Conservation (phyloP, 2,888 invertebrate genomes). For the Azorinus chamasolen region DNA sequence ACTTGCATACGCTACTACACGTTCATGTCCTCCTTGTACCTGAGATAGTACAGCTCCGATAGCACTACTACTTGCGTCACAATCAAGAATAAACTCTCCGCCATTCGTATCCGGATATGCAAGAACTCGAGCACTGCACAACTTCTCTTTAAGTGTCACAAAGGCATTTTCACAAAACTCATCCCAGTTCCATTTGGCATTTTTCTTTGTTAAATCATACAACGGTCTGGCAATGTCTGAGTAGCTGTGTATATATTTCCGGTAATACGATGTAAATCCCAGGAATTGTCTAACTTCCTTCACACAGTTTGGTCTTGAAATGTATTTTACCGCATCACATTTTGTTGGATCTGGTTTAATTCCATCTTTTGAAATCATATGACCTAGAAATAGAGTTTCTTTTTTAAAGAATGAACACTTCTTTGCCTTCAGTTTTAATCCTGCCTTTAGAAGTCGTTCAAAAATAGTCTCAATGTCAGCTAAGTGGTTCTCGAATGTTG, state of each 20-base stretch:
- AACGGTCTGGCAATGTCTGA: slow-evolving; percentile 14
- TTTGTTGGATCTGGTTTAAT: slow-evolving; percentile 20
- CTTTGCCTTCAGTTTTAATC: slow-evolving; percentile 31
- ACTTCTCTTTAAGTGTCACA: slow-evolving; percentile 4
- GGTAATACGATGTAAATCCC: slow-evolving; percentile 18
- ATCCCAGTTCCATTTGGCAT: slow-evolving; percentile 21
- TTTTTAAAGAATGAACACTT: slow-evolving; percentile 36
- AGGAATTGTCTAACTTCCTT: slow-evolving; percentile 12
- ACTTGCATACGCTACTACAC: slow-evolving; percentile 56
- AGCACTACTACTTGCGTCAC: slow-evolving; percentile 54
- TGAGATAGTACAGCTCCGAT: slow-evolving; percentile 62
- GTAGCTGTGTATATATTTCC: slow-evolving; percentile 17
- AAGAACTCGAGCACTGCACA: slow-evolving; percentile 10
- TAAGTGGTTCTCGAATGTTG: slow-evolving; percentile 17
- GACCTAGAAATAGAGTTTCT: slow-evolving; percentile 31
- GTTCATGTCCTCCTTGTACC: slow-evolving; percentile 54
- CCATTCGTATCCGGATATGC: slow-evolving; percentile 14
- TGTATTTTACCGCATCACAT: slow-evolving; percentile 8
- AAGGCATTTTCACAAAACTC: slow-evolving; percentile 27
- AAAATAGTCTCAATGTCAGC: slow-evolving; percentile 17
- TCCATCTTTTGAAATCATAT: slow-evolving; percentile 21
- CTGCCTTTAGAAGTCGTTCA: slow-evolving; percentile 12
- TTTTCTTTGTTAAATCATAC: slow-evolving; percentile 14
- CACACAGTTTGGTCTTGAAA: slow-evolving; percentile 1
- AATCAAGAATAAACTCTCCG: slow-evolving; percentile 50